Percentiles rank a stretch among this genome's conserved stretches.
These are phyloP conservation scores for Luffia ferchaultella DNA, from an alignment of 2,888 invertebrate species.

Conservation along the genomic window DNA sequence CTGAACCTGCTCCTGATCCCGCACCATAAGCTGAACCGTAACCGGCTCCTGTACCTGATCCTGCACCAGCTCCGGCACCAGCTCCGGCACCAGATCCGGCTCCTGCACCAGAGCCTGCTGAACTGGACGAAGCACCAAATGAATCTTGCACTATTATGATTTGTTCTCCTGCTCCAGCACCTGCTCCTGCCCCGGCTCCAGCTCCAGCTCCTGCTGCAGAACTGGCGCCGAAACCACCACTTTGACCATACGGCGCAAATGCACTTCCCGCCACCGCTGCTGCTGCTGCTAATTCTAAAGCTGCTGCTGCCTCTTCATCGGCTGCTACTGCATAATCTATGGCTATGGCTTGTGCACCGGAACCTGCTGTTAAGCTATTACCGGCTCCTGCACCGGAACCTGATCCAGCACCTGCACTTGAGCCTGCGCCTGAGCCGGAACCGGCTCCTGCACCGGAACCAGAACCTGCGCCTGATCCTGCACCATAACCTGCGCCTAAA, in stretches of 20 bases:
- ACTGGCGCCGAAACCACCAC: conserved; percentile 1
- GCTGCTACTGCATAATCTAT: neutral
- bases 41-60: neutral
- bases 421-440: neutral
- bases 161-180: conserved; percentile 2
- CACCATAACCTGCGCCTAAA: neutral
- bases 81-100: conserved; percentile 2
- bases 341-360: neutral
- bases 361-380: no score
- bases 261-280: neutral
- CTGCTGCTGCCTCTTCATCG: neutral
- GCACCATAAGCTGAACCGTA: no score
- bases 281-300: no score
- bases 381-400: neutral
- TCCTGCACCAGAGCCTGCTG: conserved; percentile 3
- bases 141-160: no score
- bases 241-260: neutral
- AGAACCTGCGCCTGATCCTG: neutral
- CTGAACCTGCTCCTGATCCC: no score
- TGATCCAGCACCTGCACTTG: conserved; percentile 1
- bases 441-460: conserved; percentile 2
- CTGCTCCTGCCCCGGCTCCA: neutral
- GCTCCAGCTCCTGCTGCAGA: conserved; percentile 1
- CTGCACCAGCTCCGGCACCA: neutral
- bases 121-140: no score